Base-by-base conservation (phyloP, 2,113 vertebrate species). In the Cyanistes caeruleus region DNA sequence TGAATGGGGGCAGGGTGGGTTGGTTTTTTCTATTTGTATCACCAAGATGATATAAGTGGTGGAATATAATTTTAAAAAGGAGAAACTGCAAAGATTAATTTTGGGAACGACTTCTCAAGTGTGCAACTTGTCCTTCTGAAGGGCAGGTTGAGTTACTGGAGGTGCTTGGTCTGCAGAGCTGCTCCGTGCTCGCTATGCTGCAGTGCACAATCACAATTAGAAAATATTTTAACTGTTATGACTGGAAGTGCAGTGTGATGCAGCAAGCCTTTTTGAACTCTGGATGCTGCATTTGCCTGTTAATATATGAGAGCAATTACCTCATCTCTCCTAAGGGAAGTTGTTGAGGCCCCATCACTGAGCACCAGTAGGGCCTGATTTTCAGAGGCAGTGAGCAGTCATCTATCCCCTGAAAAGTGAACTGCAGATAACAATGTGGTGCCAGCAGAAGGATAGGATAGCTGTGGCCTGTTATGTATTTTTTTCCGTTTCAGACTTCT, bases 211-310 rank as follows among this genome's bases (percentile, higher is more conserved):
- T 77, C 21, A 25, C 68, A 73, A 73, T 65, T 51, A 37, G 69
- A 86, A 90, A 48, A 65, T 48, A 70, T 77, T 81, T 10, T 70
- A 84, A 90, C 68, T 74, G 83, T 69, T 77, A 51, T 46, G 41
- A 51, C 43, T 77, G 79, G 79, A 93, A 86, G 60, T 86, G 59
- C 46, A 49, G 58, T 10, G 25, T 69, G 82, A 62, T 73, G 37
- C 58, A 56, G 31, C 27, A 52, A 67, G 56, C 70, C 74, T 58
- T 94, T 91, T 95, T 75, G 69, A 95, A 89, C 81, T 95, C 52
- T 87, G 52, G 68, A 56, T 95, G 67, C 58, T 79, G 53, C 31
- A 90, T 93, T 90, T 94, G 35, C 59, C 62, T 90, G 16, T 82
- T 94, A 72, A 68, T 58, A 79, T 58, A 85, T 87, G 67, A 69